Evolutionary conservation across 2,888 invertebrate genomes (phyloP), one percentile per base, ranked within the genome.

Genomic region (Candidula unifasciata): DNA sequence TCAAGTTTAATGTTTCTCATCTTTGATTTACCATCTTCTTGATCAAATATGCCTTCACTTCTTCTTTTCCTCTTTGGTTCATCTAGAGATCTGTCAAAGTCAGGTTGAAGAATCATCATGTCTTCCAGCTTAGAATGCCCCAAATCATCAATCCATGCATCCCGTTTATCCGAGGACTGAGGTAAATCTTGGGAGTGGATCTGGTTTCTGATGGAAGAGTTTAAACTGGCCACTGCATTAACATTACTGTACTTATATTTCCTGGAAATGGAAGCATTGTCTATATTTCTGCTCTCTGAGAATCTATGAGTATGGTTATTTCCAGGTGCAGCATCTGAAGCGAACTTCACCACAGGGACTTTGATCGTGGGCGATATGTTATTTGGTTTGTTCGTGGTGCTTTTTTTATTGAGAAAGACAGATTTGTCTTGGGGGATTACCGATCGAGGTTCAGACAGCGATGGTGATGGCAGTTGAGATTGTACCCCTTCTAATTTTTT

Each of bases 21-120:
- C 44, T 82, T 69, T 8, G 57, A 54, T 24, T 54, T 52, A 33
- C 10, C 33, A 18, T 37, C 64, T 64, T 44, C 64, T 33, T 24
- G 33, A 27, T 33, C n/a, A 21, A 30, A 21, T 6, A 24, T 30
- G 1, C 33, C n/a, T 18, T 66, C 71, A 66, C 6, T n/a, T 71
- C 57, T 54, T 78, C 83, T 83, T n/a, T 83, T 83, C 33, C 66
- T 57, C 30, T 27, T 77, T 54, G 68, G 44, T 35, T 78, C 83
- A 10, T 69, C 60, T 52, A n/a, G 24, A 10, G 60, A 44, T 74
- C 3, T 57, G 30, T 81, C 73, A 10, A 35, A 35, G 3, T 82
- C 82, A 24, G 68, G 57, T 2, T 66, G 76, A 18, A 54, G n/a
- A 0, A 6, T 64, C 37, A 76, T 33, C 5, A 30, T 30, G 24